phyloP scores from a whole-genome alignment of 2,888 invertebrate genomes.

The Halictus quadricinctus region DNA sequence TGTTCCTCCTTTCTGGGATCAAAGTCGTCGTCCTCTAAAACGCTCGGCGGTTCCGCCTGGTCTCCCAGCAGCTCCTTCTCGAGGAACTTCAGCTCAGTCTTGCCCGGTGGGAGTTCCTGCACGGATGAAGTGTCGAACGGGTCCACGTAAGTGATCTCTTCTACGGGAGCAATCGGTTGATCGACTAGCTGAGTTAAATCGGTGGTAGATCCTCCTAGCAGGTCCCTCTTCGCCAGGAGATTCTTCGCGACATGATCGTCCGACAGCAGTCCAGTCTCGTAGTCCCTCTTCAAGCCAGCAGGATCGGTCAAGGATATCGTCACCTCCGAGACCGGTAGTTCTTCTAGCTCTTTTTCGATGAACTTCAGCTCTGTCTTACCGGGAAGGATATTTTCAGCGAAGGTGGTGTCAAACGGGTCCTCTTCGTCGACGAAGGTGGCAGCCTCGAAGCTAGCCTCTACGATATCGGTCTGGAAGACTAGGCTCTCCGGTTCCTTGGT shows the following conservation, averaged over 20 bases:
- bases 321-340: slow-evolving; percentile 82
- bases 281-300: slow-evolving; percentile 82
- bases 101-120: slow-evolving; percentile 88
- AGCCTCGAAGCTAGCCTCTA: slow-evolving; percentile 77
- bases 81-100: slow-evolving; percentile 90
- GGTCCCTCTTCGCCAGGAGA: slow-evolving; percentile 84
- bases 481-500: slow-evolving; percentile 80
- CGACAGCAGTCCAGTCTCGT: slow-evolving; percentile 77
- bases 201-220: slow-evolving; percentile 90
- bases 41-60: slow-evolving; percentile 73
- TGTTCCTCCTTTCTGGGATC: slow-evolving; percentile 89
- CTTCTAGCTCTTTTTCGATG: slow-evolving; percentile 86
- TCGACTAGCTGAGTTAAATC: slow-evolving; percentile 88
- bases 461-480: slow-evolving; percentile 78
- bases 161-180: slow-evolving; percentile 87
- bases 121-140: slow-evolving; percentile 94
- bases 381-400: slow-evolving; percentile 90
- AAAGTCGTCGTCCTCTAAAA: slow-evolving; percentile 84
- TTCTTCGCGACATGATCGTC: slow-evolving; percentile 19
- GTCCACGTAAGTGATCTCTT: slow-evolving; percentile 87
- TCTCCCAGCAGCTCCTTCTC: slow-evolving; percentile 89
- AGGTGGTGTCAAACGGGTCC: slow-evolving; percentile 94
- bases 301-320: slow-evolving; percentile 87
- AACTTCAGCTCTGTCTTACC: slow-evolving; percentile 85
- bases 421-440: slow-evolving; percentile 84